Conservation (phyloP, 2,797 vertebrate genomes). For the Micropoecilia bifurca region DNA sequence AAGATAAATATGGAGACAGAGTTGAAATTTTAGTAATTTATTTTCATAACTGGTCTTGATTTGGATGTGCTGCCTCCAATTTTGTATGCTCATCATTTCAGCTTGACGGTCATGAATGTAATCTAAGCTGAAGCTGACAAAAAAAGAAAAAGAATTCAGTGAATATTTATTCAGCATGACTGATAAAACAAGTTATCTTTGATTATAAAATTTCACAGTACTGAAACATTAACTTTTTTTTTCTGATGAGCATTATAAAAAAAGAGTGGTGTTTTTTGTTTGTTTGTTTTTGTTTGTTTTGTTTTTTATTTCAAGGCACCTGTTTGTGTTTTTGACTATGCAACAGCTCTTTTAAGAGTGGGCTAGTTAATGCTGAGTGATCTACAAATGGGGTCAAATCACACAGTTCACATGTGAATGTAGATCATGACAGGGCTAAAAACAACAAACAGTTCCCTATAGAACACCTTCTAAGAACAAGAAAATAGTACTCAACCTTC, state of each 20-base stretch:
- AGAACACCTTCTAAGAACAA: slow-evolving; percentile 8
- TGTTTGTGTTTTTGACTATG: background rate
- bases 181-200: background rate
- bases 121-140: background rate
- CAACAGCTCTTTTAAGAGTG: background rate
- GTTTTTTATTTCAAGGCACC: background rate
- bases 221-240: background rate
- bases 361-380: slow-evolving; percentile 3
- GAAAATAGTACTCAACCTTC: slow-evolving; percentile 21
- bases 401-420: slow-evolving; percentile 22
- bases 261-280: background rate
- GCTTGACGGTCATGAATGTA: background rate
- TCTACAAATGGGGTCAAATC: slow-evolving; percentile 31
- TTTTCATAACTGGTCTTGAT: background rate
- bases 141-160: background rate
- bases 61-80: background rate
- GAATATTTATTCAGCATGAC: background rate
- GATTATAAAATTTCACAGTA: background rate
- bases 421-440: slow-evolving; percentile 26
- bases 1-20: too few species aligned
- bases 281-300: too few species aligned
- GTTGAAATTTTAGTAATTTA: background rate
- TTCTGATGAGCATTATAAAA: background rate
- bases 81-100: background rate
- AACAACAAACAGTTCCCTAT: background rate